Evolutionary conservation across 2,888 invertebrate species (phyloP), one percentile per base, ranked within the genome.

Genomic region (Oxystoma pomonae): DNA sequence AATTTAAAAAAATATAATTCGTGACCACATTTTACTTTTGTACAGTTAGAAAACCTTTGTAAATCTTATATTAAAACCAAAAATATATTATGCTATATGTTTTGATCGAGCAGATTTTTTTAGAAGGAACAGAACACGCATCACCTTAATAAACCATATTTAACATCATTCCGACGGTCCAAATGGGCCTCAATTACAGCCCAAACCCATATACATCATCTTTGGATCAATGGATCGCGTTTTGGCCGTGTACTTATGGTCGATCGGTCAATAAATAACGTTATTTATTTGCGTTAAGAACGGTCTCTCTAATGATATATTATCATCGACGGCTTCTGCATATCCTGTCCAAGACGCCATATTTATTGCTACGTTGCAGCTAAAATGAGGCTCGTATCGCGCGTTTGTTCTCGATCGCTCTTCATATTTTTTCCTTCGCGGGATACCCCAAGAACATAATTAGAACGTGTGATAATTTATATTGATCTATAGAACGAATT

Each of bases 231-330:
- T 35, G 35, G 35, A 35, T 35, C 35, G 35, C 35, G 12, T 12
- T n/a, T n/a, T n/a, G 66, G 60, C 62, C 66, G 64, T 66, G 66
- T 66, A 66, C 64, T 66, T 66, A 66, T 66, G 64, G 59, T 59
- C 60, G 60, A 52, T 60, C 66, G 64, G 64, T 64, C 66, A 66
- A 66, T 66, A 66, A 56, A 51, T 49, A 57, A 66, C 64, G 56
- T 66, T 66, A 66, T 66, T 66, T 66, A 66, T 66, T 35, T 35
- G 35, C 35, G 35, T 35, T 35, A 35, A 35, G 35, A 35, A 35
- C 35, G 35, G 35, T 35, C 35, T 35, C 58, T 57, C 58, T 66
- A 66, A 66, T 66, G 66, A 66, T 66, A 65, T 65, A 66, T 64
- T 58, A 61, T 61, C 21, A 59, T 61, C 61, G 50, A 58, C 63